Percentiles rank a stretch among this genome's conserved stretches.
Evolutionary conservation across 2,113 vertebrate genomes (phyloP).

Genomic region (Gymnobelideus leadbeateri): DNA sequence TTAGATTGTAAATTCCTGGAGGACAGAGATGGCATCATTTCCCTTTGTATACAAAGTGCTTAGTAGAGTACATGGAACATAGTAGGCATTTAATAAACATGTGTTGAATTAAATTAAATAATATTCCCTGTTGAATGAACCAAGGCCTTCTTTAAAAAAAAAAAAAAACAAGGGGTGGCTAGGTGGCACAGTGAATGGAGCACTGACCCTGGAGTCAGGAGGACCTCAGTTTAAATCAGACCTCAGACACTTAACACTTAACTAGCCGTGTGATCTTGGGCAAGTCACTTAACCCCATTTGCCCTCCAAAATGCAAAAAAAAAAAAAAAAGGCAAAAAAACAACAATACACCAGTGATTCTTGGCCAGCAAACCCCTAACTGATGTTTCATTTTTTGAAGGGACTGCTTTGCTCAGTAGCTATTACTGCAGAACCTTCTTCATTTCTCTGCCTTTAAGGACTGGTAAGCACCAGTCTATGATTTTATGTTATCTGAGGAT

Average conservation of each 20-base stretch:
- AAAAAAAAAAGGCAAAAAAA: too few relatives aligned
- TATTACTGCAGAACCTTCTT: background rate
- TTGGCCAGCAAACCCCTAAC: background rate
- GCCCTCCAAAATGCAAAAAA: too few relatives aligned
- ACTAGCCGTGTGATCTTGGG: too few relatives aligned
- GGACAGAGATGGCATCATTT: background rate
- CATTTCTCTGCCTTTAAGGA: background rate
- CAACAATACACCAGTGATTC: background rate
- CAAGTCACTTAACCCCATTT: too few relatives aligned
- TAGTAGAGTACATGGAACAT: background rate
- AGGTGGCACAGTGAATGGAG: too few relatives aligned
- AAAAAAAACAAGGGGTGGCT: background rate
- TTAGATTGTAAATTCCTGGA: background rate
- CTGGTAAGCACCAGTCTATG: background rate
- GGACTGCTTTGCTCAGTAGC: background rate
- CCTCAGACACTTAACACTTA: too few relatives aligned
- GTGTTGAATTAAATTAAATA: background rate
- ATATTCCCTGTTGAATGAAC: background rate
- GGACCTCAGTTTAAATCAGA: too few relatives aligned
- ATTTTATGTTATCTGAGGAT: background rate
- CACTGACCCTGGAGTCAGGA: too few relatives aligned
- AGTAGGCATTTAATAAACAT: background rate
- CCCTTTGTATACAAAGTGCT: background rate
- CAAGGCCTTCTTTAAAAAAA: background rate
- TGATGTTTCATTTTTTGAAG: background rate